Percentiles rank a stretch among this genome's conserved stretches.
phyloP scores from a whole-genome alignment of 2,888 invertebrate genomes.

The Caenorhabditis japonica region DNA sequence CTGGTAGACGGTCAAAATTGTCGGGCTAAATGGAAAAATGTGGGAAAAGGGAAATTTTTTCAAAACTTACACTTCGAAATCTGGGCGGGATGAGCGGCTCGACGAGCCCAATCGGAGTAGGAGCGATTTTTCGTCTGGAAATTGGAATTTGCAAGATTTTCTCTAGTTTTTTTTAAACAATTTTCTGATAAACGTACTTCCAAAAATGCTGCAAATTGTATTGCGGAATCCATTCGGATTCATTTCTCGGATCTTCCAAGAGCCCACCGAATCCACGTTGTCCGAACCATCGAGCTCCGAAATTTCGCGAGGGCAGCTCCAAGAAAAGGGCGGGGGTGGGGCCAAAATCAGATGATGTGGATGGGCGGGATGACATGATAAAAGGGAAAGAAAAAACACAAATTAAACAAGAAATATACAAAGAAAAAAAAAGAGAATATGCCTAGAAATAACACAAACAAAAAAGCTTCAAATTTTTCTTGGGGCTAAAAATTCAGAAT shows the following conservation, averaged over 20 bases:
- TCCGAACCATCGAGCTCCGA: slow-evolving; percentile 44
- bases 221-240: slow-evolving; percentile 48
- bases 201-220: slow-evolving; percentile 58
- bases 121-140: slow-evolving; percentile 37
- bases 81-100: slow-evolving; percentile 45
- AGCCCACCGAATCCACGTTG: slow-evolving; percentile 57
- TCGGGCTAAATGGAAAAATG: slow-evolving; percentile 9
- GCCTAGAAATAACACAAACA: neutral
- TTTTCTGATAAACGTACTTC: slow-evolving; percentile 18
- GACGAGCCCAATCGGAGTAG: slow-evolving; percentile 21
- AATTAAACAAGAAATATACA: neutral
- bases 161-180: neutral
- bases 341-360: neutral
- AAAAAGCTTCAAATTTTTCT: neutral
- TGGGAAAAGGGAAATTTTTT: neutral
- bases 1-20: slow-evolving; percentile 39
- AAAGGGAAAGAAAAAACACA: neutral
- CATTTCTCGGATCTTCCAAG: slow-evolving; percentile 21
- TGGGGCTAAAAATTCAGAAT: neutral
- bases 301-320: slow-evolving; percentile 48
- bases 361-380: neutral
- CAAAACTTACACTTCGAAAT: slow-evolving; percentile 4
- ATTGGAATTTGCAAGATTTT: neutral
- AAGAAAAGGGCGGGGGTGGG: slow-evolving; percentile 23
- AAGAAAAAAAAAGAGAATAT: neutral